Evolutionary conservation across 2,888 invertebrate genomes (phyloP), one percentile per base, ranked within the genome.

Genomic region (Cyaniris semiargus): DNA sequence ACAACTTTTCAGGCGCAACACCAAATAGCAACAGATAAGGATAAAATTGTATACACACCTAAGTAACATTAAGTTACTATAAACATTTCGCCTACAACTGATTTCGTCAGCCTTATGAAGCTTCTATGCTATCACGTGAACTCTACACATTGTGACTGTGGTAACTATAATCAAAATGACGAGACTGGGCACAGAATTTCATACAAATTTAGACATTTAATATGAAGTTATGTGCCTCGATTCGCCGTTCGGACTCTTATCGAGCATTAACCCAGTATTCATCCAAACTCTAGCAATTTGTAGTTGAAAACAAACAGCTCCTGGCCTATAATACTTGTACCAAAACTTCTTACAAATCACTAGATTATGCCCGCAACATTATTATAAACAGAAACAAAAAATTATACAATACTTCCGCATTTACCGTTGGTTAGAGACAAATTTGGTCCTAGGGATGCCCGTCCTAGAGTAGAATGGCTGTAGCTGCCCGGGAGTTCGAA

Each of bases 341-440:
- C 74, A 44, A 72, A 34, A 48, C 44, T 21, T 21, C 44, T 23
- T 13, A 27, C 53, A 72, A 72, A 72, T 56, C 58, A 77, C 77
- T 77, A 77, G 72, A 72, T 53, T 27, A 74, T 74, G 74, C 53
- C 27, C 27, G 18, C 76, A 70, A 71, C n/a, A 34, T 27, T 38
- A 18, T n/a, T 60, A 77, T 76, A 66, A 78, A 77, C 21, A 38
- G 58, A 10, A 0, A 34, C 31, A 70, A 75, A 60, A 74, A 79
- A 75, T 76, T 89, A 94, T 75, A 94, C 94, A 78, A 94, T 91
- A 78, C 94, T 94, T 0, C 93, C 93, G 78, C 93, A 93, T 78
- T 94, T 94, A 0, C 93, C 94, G 78, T 94, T 93, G 10, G 90
- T 93, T 66, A 94, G 79, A 0, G 93, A 92, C 18, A 93, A 78